Base-by-base conservation (phyloP, 2,888 invertebrate genomes). In the Polyommatus iphigenia region DNA sequence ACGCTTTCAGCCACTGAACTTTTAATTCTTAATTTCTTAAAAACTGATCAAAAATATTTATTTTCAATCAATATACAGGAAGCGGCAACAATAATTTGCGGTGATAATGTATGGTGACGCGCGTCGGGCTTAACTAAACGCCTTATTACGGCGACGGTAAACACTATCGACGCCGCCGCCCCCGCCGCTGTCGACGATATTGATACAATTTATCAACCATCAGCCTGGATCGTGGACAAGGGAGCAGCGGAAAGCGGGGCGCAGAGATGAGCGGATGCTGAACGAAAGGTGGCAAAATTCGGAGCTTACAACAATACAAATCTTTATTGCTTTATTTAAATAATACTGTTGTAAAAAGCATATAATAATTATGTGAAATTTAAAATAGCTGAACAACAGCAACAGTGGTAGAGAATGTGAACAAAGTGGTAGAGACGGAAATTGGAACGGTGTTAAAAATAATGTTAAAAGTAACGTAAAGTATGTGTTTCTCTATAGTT, bases 131-230 rank as follows among this genome's bases (percentile, higher is more conserved):
- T 86, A 88, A 88, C 90, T 85, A 84, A 85, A 82, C 84, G 83
- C 83, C 86, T 85, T 85, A 85, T 84, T 90, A 87, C 88, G 87
- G 86, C 84, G 83, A 85, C 83, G 87, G 89, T 91, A 91, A 92
- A 89, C 90, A 91, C 89, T 92, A 89, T 86, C 89, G 92, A 91
- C 88, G 88, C 89, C 89, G 82, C 86, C 88, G 88, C 85, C 88
- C 89, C 46, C 85, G 88, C 90, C 88, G 88, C 85, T 88, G 89
- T 85, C 87, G 85, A 87, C 88, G 87, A 90, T 92, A 93, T 92
- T 93, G 93, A 93, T 93, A 92, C 88, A 92, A 93, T 93, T 93
- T 93, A 93, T 93, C 93, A 93, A 85, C 88, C 86, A 90, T 91
- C 90, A 32, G 29, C 67, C 15, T 4, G 29, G 15, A 1, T 2